Percentiles rank a stretch among this genome's conserved stretches.
phyloP scores from a whole-genome alignment of 2,888 invertebrate genomes.

The Clusia tigrina region DNA sequence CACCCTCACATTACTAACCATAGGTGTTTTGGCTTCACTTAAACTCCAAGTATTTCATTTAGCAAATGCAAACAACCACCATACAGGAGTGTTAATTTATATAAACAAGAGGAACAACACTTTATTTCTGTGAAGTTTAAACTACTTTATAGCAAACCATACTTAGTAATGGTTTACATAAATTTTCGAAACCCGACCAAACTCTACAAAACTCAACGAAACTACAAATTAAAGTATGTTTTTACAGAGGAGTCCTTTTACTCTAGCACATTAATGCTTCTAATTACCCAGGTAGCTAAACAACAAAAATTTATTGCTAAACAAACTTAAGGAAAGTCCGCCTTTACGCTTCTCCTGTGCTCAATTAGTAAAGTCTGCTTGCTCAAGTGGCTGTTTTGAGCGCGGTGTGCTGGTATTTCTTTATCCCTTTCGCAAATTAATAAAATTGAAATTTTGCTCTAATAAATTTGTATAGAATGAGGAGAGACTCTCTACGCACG shows the following conservation, averaged over 20 bases:
- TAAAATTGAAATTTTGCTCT: neutral
- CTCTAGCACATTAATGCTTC: too few species aligned
- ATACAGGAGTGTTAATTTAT: too few species aligned
- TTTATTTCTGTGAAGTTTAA: too few species aligned
- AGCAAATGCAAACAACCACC: too few species aligned
- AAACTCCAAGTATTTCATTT: too few species aligned
- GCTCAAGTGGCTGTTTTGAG: neutral
- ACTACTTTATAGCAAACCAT: too few species aligned
- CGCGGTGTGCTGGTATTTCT: neutral
- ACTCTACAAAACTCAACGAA: slow-evolving; percentile 1
- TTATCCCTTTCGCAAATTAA: neutral
- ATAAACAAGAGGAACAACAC: too few species aligned
- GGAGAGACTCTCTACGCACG: neutral
- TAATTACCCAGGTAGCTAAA: too few species aligned
- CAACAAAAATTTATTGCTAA: neutral
- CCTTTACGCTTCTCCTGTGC: neutral
- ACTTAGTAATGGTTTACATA: too few species aligned
- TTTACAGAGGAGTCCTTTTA: neutral
- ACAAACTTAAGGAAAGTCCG: slow-evolving; percentile 11
- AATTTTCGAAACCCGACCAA: neutral
- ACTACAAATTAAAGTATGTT: slow-evolving; percentile 6
- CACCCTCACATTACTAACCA: too few species aligned
- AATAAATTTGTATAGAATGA: neutral
- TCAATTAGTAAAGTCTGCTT: neutral
- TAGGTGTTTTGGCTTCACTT: too few species aligned